Evolutionary conservation across 2,888 invertebrate genomes (phyloP), one percentile per base, ranked within the genome.

Genomic region (Ophion obscuratus): DNA sequence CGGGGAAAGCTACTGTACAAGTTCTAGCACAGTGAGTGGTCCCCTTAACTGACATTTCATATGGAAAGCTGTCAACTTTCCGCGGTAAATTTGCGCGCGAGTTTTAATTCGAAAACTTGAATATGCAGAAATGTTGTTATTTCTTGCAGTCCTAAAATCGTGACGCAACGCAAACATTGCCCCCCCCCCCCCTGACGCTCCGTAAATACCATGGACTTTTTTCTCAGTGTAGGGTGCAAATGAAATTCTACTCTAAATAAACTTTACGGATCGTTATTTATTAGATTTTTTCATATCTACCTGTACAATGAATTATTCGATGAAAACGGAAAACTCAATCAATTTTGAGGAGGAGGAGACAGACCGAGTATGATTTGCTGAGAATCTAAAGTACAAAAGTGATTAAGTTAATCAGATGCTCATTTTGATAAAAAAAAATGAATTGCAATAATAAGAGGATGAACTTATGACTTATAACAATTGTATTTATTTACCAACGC

Each of bases 401-500:
- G 7, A 24, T 47, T 24, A 17, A 20, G 6, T 44, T 67, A 9
- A 14, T 67, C 6, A 5, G 53, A 20, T 67, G 7, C n/a, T 44
- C 24, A 7, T 70, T 10, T 27, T 27, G 24, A 61, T 17, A 24
- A 7, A 14, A 47, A 20, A 53, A 47, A 24, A 24, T 24, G 20
- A 47, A 17, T 27, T 17, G 27, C 7, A 14, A 70, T 11, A 24
- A 40, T 57, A n/a, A 40, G 2, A 2, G 4, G 20, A 40, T 31
- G 14, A 20, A n/a, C 36, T 14, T 7, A 20, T 20, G 6, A 11
- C 9, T 74, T 36, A 10, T 59, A 2, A 5, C 5, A n/a, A 7
- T 9, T 10, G 36, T 3, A 14, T 44, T 14, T 9, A 7, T 75
- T 75, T 86, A 92, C 92, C 86, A 86, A 79, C 76, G 86, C 87